phyloP scores from a whole-genome alignment of 1,140 invertebrate genomes.

The Orchestia grillus region DNA sequence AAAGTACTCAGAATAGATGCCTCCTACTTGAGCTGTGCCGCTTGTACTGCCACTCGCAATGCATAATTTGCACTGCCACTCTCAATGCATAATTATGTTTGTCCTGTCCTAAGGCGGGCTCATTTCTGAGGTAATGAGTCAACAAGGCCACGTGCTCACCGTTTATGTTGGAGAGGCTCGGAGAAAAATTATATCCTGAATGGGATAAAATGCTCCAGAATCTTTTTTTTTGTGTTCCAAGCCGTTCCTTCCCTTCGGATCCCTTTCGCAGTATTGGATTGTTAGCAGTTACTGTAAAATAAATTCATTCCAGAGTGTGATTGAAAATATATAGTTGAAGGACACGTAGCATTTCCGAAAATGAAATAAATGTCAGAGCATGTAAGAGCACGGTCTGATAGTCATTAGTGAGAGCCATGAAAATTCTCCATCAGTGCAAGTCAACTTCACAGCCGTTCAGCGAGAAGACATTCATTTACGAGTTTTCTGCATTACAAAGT shows the following conservation, averaged over 20 bases:
- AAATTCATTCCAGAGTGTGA: too few relatives aligned
- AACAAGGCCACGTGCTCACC: background rate
- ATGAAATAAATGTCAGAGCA: too few relatives aligned
- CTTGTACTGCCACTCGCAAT: background rate
- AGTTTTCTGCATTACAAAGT: too few relatives aligned
- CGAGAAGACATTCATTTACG: too few relatives aligned
- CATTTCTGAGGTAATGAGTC: background rate
- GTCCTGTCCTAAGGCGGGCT: background rate
- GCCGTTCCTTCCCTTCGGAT: background rate
- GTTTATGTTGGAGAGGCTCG: background rate
- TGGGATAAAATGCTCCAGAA: too few relatives aligned
- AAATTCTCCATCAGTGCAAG: too few relatives aligned
- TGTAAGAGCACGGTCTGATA: too few relatives aligned
- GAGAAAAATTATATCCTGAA: background rate
- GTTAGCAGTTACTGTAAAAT: background rate
- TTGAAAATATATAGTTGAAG: too few relatives aligned
- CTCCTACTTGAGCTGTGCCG: background rate
- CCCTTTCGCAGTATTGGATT: background rate
- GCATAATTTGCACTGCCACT: background rate
- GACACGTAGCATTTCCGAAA: too few relatives aligned
- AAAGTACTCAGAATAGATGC: background rate
- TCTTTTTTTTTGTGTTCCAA: background rate
- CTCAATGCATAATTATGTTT: background rate
- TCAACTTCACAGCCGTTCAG: too few relatives aligned
- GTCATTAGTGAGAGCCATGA: too few relatives aligned